Conservation (phyloP, 2,797 vertebrate species). For the Cyprinodon diabolis region DNA sequence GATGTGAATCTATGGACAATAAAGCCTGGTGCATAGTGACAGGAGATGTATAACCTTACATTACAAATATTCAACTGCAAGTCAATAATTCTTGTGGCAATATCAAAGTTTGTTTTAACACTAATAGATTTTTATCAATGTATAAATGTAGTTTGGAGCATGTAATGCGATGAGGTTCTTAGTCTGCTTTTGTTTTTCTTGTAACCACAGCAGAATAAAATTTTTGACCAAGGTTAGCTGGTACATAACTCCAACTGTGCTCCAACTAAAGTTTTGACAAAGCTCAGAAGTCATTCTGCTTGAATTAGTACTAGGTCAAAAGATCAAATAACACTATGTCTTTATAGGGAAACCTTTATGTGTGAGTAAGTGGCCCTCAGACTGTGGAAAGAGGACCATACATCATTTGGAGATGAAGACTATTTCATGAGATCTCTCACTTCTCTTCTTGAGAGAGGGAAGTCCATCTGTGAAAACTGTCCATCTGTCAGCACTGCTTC, state of each 20-base stretch:
- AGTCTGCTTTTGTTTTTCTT: neutral
- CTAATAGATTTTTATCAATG: too few species aligned
- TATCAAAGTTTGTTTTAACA: too few species aligned
- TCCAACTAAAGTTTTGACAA: conserved; percentile 29
- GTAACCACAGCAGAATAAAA: neutral
- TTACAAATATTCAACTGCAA: too few species aligned
- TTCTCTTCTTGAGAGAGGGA: conserved; percentile 39
- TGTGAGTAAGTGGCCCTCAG: conserved; percentile 54
- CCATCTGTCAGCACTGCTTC: conserved; percentile 61
- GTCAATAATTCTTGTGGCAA: too few species aligned
- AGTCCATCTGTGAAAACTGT: conserved; percentile 44
- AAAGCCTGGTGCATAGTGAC: too few species aligned
- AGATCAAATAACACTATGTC: conserved; percentile 51
- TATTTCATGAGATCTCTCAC: conserved; percentile 38
- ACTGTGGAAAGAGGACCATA: conserved; percentile 26
- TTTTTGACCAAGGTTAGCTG: neutral
- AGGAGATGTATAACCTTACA: too few species aligned
- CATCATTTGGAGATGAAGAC: conserved; percentile 54
- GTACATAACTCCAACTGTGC: neutral
- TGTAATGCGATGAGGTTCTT: neutral
- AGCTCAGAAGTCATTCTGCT: conserved; percentile 39
- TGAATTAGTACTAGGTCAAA: conserved; percentile 49
- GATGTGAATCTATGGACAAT: too few species aligned
- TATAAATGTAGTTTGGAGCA: neutral
- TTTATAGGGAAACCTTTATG: conserved; percentile 46